These are phyloP conservation scores for Semotilus atromaculatus DNA, from an alignment of 2,797 vertebrate genomes.

Conservation along the genomic window DNA sequence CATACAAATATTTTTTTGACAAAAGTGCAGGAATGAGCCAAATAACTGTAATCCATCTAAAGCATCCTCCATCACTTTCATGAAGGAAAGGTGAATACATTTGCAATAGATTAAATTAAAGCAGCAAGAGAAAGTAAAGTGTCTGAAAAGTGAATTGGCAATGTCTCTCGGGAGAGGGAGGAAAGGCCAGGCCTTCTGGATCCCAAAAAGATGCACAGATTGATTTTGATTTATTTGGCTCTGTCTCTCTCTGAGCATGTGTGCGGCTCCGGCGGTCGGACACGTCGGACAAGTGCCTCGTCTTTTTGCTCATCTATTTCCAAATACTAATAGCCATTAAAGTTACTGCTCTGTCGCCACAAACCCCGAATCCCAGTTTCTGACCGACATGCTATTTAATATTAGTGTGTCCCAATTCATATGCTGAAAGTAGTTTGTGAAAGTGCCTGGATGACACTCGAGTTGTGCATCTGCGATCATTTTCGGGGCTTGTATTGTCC, in stretches of 20 bases:
- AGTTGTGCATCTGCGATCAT: background rate
- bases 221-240: conserved; percentile 58
- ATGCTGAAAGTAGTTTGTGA: background rate
- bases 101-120: conserved; percentile 28
- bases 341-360: background rate
- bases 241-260: conserved; percentile 21
- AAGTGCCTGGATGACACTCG: background rate
- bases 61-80: conserved; percentile 18
- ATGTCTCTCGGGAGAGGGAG: conserved; percentile 40
- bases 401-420: background rate
- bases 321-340: conserved; percentile 42
- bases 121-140: conserved; percentile 24
- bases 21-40: conserved; percentile 20
- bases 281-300: conserved; percentile 14
- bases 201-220: conserved; percentile 49
- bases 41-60: conserved; percentile 38
- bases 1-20: conserved; percentile 27
- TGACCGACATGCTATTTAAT: background rate
- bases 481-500: background rate
- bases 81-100: conserved; percentile 37
- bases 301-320: conserved; percentile 34
- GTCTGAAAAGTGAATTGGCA: conserved; percentile 35
- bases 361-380: background rate
- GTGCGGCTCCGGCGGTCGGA: conserved; percentile 12
- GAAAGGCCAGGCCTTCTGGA: conserved; percentile 49